Evolutionary conservation across 2,888 invertebrate species (phyloP), one percentile per base, ranked within the genome.

Genomic region (Andricus quercusramuli): DNA sequence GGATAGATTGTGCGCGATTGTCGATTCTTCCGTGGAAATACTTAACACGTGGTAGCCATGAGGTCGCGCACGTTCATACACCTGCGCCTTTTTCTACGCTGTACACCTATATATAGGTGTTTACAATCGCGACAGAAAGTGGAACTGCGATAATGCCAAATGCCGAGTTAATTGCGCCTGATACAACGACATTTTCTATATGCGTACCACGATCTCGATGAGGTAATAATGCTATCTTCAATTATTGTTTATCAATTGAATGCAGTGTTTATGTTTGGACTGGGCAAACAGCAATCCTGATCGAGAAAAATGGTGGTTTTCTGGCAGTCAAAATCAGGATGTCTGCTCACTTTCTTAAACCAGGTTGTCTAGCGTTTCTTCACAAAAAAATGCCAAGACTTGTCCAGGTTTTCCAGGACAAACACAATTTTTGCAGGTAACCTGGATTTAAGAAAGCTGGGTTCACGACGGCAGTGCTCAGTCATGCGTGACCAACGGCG

Each of bases 91-190:
- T 44, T 68, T 44, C 67, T 68, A 4, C 25, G 25, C 25, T 44
- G 5, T 6, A 68, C 3, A n/a, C 44, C 68, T 74, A 32, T 74
- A 74, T 51, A 56, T 29, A 74, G 32, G 51, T 74, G 74, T 74
- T 74, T 74, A 74, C 74, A 74, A 56, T 56, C 32, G 20, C 37
- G n/a, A 74, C n/a, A 37, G 32, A 74, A 74, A 74, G 74, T 74
- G 51, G 74, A 74, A 74, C 74, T 74, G 70, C 51, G 25, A 74
- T 56, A 74, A 51, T 51, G 70, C 56, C 74, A 74, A 74, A 74
- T 56, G 74, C 32, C 17, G 29, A 29, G 51, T 70, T 74, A 74
- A 74, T 56, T 74, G 74, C 56, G 74, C 56, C 51, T 74, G n/a
- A 74, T 51, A 74, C n/a, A 74, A 20, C 47, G 68, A 51, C 47